Percentiles rank a stretch among this genome's conserved stretches.
Evolutionary conservation across 2,113 vertebrate genomes (phyloP).

Genomic region (Rissa tridactyla): DNA sequence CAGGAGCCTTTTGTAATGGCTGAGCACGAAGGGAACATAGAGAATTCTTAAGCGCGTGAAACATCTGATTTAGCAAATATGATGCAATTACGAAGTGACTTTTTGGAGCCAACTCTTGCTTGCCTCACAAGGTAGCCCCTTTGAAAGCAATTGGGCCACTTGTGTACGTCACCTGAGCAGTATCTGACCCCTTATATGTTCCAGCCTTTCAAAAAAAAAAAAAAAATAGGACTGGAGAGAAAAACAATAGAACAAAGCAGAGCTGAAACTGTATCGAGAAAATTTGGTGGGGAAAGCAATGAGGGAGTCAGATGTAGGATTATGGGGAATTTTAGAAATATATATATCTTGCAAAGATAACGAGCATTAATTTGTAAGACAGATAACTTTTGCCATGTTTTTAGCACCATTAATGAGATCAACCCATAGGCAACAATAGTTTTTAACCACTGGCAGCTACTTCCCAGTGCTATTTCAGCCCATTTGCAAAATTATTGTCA

Average conservation of each 20-base stretch:
- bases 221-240: not conserved
- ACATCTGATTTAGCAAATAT: constrained; percentile 43
- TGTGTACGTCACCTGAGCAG: not conserved
- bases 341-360: not conserved
- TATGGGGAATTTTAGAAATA: not conserved
- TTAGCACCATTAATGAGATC: not conserved
- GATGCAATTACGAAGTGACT: constrained; percentile 40
- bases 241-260: not conserved
- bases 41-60: not conserved
- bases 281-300: not conserved
- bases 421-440: not conserved
- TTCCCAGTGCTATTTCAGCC: not conserved
- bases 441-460: not conserved
- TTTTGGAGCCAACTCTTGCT: constrained; percentile 1
- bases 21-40: not conserved
- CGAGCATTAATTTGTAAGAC: not conserved
- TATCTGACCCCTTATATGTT: not conserved
- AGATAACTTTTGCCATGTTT: not conserved
- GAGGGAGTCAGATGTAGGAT: not conserved
- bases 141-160: constrained; percentile 13
- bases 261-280: not conserved
- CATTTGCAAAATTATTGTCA: not conserved
- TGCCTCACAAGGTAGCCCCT: not conserved
- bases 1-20: constrained; percentile 21
- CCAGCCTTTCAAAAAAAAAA: not conserved